Evolutionary conservation across 2,797 vertebrate species (phyloP), one percentile per base, ranked within the genome.

Genomic region (Sebastes elongatus): DNA sequence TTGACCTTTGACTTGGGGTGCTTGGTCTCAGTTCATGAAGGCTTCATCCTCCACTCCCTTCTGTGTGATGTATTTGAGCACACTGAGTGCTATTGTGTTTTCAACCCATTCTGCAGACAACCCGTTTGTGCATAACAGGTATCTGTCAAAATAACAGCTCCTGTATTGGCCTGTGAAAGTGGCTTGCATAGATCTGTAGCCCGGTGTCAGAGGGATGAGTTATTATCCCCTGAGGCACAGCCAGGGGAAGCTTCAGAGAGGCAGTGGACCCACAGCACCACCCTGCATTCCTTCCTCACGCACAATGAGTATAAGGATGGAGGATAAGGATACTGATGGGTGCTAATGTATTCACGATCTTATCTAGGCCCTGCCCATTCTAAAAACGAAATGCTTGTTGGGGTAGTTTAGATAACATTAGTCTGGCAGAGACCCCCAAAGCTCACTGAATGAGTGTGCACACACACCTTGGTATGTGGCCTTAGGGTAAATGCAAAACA

Each of bases 401-500:
- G 79, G 79, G 27, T 64, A 87, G 86, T 89, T 91, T 89, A 90
- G 84, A 89, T 85, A 91, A 88, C 71, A 79, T 84, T 78, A 57
- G 72, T 69, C 80, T 78, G 70, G 61, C 42, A 67, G 64, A 81
- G 59, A 70, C 63, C 75, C 70, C 46, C 60, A 52, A 32, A 68
- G 68, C 72, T 55, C 53, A 66, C 66, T 38, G 70, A 30, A 60
- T 52, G 33, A 62, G 30, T 33, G 60, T 22, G 30, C 53, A 25
- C 63, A 74, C 61, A 79, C 91, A 93, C 92, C 75, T 90, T 89
- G 84, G 92, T 93, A 93, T 81, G 76, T 90, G 90, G 95, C 92
- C 91, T 76, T 71, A 75, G 86, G 76, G 84, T 95, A 92, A 95
- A 92, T 79, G 92, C 88, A 93, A 89, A 95, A 95, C 94, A 85